These are phyloP conservation scores for Aythya baeri DNA, from an alignment of 2,113 vertebrate genomes.

Conservation along the genomic window DNA sequence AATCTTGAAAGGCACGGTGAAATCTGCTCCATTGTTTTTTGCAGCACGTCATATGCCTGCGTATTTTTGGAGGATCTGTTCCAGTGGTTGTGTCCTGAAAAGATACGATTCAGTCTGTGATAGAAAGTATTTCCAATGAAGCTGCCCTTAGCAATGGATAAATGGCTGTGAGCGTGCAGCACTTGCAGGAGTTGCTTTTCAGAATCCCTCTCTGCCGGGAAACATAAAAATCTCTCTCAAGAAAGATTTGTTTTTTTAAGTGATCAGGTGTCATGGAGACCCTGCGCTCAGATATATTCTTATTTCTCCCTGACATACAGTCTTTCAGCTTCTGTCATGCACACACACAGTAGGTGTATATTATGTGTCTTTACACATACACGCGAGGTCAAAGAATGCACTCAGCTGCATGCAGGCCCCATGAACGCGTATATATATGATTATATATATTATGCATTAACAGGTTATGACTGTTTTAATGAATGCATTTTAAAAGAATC, in stretches of 20 bases:
- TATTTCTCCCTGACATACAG: neutral
- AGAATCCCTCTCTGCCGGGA: neutral
- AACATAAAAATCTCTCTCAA: neutral
- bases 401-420: neutral
- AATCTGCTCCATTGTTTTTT: neutral
- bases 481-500: neutral
- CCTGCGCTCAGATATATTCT: neutral
- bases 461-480: neutral
- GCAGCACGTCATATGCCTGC: neutral
- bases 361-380: neutral
- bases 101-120: neutral
- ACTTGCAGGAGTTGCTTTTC: neutral
- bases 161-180: neutral
- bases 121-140: neutral
- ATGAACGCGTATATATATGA: fast-evolving
- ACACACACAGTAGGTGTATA: neutral
- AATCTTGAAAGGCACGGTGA: neutral
- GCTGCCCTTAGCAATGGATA: neutral
- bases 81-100: neutral
- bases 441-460: neutral
- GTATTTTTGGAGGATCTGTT: neutral
- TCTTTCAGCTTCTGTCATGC: neutral
- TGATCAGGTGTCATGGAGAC: neutral
- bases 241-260: neutral
- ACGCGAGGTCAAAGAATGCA: fast-evolving